Evolutionary conservation across 2,888 invertebrate genomes (phyloP).

Genomic region (Drosophila prostipennis): DNA sequence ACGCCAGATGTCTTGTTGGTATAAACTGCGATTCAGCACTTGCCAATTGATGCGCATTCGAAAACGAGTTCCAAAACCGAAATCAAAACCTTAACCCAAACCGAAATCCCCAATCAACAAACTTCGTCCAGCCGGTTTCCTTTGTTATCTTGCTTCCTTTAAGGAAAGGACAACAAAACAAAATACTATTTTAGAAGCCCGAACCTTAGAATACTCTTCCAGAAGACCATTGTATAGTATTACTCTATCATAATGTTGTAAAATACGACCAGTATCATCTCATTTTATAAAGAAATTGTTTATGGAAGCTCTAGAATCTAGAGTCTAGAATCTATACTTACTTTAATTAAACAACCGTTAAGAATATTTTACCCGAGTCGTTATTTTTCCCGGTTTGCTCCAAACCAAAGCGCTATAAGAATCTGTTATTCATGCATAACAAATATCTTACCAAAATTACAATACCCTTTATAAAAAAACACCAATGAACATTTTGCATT

Average conservation of each 20-base stretch:
- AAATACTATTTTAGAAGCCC: neutral
- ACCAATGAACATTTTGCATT: slow-evolving; percentile 69
- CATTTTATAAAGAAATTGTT: no score
- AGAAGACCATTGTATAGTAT: no score
- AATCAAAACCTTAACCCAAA: slow-evolving; percentile 6
- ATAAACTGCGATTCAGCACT: slow-evolving; percentile 58
- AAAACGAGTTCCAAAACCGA: slow-evolving; percentile 19
- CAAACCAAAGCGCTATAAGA: no score
- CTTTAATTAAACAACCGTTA: no score
- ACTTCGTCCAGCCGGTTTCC: slow-evolving; percentile 12
- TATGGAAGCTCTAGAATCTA: no score
- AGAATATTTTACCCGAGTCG: no score
- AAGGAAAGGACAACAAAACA: neutral
- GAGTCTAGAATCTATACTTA: no score
- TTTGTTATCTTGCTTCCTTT: neutral
- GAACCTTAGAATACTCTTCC: neutral
- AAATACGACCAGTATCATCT: no score
- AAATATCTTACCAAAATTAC: neutral
- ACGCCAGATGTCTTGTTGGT: slow-evolving; percentile 59
- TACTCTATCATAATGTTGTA: no score
- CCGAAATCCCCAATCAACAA: slow-evolving; percentile 1
- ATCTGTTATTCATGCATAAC: neutral
- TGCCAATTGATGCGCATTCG: slow-evolving; percentile 41
- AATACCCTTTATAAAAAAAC: slow-evolving; percentile 9
- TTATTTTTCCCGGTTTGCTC: neutral